phyloP scores from a whole-genome alignment of 2,797 vertebrate species.

The Calcarius lapponicus region DNA sequence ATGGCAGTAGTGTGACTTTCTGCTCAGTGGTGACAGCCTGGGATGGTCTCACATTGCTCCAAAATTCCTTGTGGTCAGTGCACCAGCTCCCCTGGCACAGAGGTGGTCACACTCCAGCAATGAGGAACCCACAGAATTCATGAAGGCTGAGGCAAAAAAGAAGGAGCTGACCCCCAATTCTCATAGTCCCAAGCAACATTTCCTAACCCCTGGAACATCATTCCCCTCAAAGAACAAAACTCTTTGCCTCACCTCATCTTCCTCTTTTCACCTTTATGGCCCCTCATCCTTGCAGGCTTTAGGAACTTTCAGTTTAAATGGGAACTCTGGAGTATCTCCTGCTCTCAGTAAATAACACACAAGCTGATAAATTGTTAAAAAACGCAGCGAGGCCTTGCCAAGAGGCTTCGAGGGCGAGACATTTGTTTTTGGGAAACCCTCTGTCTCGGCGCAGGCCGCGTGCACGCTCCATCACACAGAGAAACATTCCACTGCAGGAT shows the following conservation, averaged over 20 bases:
- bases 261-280: not conserved
- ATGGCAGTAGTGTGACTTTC: not conserved
- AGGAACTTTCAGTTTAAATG: not conserved
- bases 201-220: not conserved
- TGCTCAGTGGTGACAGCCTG: not conserved
- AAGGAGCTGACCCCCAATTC: not conserved
- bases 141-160: not conserved
- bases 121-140: not conserved
- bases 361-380: slow-evolving; percentile 55
- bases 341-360: slow-evolving; percentile 37
- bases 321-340: not conserved
- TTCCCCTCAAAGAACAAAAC: not conserved
- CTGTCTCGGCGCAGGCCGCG: not conserved
- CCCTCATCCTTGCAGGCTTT: not conserved
- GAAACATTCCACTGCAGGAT: slow-evolving; percentile 62
- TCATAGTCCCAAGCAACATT: not conserved
- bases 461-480: slow-evolving; percentile 32
- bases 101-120: accelerated
- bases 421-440: slow-evolving; percentile 54
- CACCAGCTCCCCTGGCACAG: not conserved
- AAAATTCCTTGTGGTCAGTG: not conserved
- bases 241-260: not conserved
- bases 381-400: slow-evolving; percentile 39
- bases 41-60: not conserved
- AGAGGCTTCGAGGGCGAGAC: slow-evolving; percentile 17